Evolutionary conservation across 1,140 invertebrate species (phyloP).

Genomic region (Thaumetopoea pityocampa): DNA sequence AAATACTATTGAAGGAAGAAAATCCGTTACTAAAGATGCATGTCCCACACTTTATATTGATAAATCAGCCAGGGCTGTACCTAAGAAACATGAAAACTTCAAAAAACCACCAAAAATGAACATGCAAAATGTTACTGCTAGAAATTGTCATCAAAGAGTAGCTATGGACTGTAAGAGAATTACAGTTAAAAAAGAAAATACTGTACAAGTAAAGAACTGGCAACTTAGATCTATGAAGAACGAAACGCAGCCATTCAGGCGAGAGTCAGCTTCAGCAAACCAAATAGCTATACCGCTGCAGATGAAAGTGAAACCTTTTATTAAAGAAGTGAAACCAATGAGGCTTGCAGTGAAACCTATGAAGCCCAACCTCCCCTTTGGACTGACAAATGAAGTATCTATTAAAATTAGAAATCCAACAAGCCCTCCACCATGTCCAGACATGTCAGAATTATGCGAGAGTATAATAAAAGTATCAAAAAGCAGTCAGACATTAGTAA

Average conservation of each 20-base stretch:
- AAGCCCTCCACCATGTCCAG: not conserved
- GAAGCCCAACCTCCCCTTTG: not conserved
- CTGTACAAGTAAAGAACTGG: too few species aligned
- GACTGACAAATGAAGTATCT: not conserved
- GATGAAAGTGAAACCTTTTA: too few species aligned
- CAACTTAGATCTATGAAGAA: too few species aligned
- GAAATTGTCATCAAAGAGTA: too few species aligned
- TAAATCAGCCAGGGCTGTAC: not conserved
- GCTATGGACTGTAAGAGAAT: too few species aligned
- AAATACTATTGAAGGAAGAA: conserved; percentile 2
- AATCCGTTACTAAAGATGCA: conserved; percentile 15
- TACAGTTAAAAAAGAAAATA: too few species aligned
- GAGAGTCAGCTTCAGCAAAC: too few species aligned
- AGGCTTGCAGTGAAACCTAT: too few species aligned
- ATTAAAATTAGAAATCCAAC: not conserved
- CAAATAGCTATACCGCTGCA: too few species aligned
- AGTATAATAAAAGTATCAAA: conserved; percentile 14
- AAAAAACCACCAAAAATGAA: not conserved
- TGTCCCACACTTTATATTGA: conserved; percentile 3
- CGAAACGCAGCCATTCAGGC: too few species aligned
- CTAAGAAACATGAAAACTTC: not conserved
- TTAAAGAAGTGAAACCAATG: too few species aligned
- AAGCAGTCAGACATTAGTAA: conserved; percentile 2
- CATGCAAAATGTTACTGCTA: too few species aligned
- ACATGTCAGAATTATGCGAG: conserved; percentile 6